Percentiles rank a stretch among this genome's conserved stretches.
Conservation (phyloP, 2,113 vertebrate genomes). For the Pica pica region DNA sequence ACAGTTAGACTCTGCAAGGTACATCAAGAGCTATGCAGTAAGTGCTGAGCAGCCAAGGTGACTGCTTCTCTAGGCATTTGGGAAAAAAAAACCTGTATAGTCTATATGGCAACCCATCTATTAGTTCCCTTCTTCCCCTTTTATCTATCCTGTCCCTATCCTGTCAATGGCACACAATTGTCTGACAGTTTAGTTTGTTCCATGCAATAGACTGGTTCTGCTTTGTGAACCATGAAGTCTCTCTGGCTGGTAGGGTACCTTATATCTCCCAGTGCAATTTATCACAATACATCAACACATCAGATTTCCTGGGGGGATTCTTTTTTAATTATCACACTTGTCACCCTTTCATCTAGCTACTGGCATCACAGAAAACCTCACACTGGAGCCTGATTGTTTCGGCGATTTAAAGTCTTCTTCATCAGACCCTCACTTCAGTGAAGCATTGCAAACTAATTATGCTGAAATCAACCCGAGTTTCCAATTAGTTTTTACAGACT, state of each 20-base stretch:
- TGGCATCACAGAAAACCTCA: neutral
- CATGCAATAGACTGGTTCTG: neutral
- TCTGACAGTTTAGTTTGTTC: neutral
- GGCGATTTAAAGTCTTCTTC: neutral
- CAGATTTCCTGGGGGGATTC: neutral
- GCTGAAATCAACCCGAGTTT: neutral
- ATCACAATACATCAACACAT: neutral
- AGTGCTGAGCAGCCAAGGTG: neutral
- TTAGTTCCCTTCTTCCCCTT: neutral
- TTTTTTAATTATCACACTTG: constrained; percentile 18
- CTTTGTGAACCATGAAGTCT: neutral
- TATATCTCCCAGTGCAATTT: neutral
- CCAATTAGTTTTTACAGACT: constrained; percentile 8
- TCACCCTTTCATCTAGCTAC: neutral
- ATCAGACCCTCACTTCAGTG: neutral
- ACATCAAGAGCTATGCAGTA: neutral
- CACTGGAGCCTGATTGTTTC: neutral
- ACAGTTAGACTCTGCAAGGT: neutral
- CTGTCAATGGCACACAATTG: neutral
- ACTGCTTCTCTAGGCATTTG: neutral
- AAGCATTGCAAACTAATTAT: neutral
- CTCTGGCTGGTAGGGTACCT: neutral
- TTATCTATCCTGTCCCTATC: neutral
- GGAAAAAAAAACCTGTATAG: neutral
- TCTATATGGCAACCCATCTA: neutral